Percentiles rank a stretch among this genome's conserved stretches.
Conservation (phyloP, 2,888 invertebrate genomes). For the Andricus curvator region DNA sequence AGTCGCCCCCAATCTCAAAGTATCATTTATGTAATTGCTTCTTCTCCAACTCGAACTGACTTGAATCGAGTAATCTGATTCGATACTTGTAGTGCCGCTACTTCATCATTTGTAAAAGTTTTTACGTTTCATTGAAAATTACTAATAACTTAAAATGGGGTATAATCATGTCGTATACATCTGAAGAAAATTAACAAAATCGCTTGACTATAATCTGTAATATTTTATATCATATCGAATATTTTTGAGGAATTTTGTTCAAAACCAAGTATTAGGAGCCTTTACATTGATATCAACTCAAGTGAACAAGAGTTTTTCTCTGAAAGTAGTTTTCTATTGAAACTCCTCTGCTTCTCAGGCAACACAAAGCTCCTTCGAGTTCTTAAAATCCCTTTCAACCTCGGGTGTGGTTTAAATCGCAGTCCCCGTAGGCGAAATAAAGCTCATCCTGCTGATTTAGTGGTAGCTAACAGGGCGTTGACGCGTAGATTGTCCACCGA, state of each 20-base stretch:
- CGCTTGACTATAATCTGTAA: background rate
- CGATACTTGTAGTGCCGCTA: background rate
- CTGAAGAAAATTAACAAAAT: background rate
- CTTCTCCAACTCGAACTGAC: background rate
- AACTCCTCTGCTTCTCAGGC: slow-evolving; percentile 25
- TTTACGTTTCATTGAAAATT: background rate
- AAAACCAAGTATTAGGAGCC: background rate
- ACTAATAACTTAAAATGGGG: background rate
- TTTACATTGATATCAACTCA: background rate
- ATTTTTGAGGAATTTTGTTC: background rate
- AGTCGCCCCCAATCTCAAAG: slow-evolving; percentile 18
- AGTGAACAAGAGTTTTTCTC: slow-evolving; percentile 39
- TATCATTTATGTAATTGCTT: slow-evolving; percentile 9
- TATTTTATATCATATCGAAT: background rate
- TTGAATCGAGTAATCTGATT: background rate
- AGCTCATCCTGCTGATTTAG: slow-evolving; percentile 6
- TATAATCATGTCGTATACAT: background rate
- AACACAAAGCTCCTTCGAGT: slow-evolving; percentile 32
- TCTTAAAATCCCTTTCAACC: slow-evolving; percentile 28
- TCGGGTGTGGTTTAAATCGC: slow-evolving; percentile 31
- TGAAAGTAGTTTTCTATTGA: slow-evolving; percentile 24
- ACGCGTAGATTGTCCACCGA: slow-evolving; percentile 5
- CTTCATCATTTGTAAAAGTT: background rate
- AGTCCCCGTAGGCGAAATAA: slow-evolving; percentile 15
- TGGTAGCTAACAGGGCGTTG: slow-evolving; percentile 14